Percentiles rank a stretch among this genome's conserved stretches.
phyloP scores from a whole-genome alignment of 2,888 invertebrate genomes.

The Ectobius pallidus region DNA sequence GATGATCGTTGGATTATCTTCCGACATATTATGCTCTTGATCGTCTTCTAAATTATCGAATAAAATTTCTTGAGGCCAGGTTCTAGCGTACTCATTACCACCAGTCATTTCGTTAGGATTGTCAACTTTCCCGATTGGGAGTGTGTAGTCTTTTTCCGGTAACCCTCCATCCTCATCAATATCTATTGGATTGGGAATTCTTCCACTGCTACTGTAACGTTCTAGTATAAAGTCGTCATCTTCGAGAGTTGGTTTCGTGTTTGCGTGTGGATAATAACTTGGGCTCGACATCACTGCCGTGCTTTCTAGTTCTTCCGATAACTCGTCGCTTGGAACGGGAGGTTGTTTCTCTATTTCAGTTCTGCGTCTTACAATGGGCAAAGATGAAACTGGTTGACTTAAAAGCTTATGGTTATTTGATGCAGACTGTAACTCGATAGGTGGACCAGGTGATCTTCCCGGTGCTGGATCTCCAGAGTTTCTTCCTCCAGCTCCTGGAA shows the following conservation, averaged over 20 bases:
- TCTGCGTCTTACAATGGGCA: background rate
- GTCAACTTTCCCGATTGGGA: background rate
- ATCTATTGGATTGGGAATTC: background rate
- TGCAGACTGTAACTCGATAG: conserved; percentile 45
- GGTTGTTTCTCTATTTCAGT: background rate
- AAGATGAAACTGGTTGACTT: background rate
- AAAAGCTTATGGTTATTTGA: background rate
- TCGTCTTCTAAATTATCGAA: background rate
- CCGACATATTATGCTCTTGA: background rate
- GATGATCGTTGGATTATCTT: background rate
- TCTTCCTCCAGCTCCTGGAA: conserved; percentile 58
- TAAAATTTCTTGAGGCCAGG: background rate
- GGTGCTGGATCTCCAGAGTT: conserved; percentile 70
- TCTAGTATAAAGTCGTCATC: background rate
- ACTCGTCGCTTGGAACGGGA: background rate
- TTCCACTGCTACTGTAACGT: background rate
- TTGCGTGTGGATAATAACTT: background rate
- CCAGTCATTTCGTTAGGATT: background rate
- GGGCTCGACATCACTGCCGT: background rate
- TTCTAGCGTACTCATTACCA: background rate
- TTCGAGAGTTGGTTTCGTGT: background rate
- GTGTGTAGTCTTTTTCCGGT: background rate
- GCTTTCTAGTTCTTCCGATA: background rate
- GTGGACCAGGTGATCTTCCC: conserved; percentile 70
- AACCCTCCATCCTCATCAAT: background rate